phyloP scores from a whole-genome alignment of 2,113 vertebrate species.

The Grammomys surdaster region DNA sequence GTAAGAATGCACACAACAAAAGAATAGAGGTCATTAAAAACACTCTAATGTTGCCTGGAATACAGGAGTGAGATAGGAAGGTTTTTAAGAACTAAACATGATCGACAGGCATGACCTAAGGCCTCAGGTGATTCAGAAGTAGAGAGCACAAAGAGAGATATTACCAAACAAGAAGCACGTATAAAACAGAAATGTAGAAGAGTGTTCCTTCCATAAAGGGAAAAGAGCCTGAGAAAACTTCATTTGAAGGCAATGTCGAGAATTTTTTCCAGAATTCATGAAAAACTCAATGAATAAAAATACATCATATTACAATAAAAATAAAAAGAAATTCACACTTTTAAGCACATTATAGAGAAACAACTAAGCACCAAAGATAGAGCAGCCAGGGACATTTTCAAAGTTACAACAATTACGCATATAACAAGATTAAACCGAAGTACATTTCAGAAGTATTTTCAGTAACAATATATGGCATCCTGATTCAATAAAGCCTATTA shows the following conservation, averaged over 20 bases:
- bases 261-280: slow-evolving; percentile 9
- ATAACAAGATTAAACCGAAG: background rate
- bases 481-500: slow-evolving; percentile 19
- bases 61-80: background rate
- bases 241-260: background rate
- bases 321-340: background rate
- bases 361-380: background rate
- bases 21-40: background rate
- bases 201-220: background rate
- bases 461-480: background rate
- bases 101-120: background rate
- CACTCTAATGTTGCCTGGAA: background rate
- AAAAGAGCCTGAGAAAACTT: background rate
- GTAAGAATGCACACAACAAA: slow-evolving; percentile 36
- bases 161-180: background rate
- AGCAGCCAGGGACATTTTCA: background rate
- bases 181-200: slow-evolving; percentile 6
- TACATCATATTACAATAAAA: background rate
- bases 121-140: background rate
- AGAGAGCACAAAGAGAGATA: background rate
- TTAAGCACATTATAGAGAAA: background rate
- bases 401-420: slow-evolving; percentile 7
- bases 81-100: background rate
- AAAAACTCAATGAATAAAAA: slow-evolving; percentile 37
- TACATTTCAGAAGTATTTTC: background rate